Percentiles rank a stretch among this genome's conserved stretches.
phyloP scores from a whole-genome alignment of 64 coral and sea anemone species.

The Dendrophyllia cribrosa region DNA sequence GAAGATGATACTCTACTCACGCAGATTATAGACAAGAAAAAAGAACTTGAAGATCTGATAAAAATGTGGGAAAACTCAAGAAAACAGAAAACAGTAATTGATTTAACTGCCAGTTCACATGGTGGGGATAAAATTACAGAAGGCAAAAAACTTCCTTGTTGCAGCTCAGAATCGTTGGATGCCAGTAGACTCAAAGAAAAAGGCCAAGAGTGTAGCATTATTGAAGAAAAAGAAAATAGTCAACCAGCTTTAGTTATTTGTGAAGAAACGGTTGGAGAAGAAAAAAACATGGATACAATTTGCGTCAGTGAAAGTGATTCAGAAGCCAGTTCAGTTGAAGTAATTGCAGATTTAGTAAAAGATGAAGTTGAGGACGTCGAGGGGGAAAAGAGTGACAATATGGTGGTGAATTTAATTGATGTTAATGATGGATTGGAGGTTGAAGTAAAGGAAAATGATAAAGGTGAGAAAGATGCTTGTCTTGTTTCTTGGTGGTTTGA shows the following conservation, averaged over 20 bases:
- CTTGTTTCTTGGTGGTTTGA: too few species aligned
- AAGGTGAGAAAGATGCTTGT: too few species aligned
- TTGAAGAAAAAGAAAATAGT: neutral
- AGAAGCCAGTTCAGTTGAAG: constrained; percentile 17
- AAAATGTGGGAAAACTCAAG: constrained; percentile 49
- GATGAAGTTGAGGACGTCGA: neutral
- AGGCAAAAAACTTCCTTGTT: neutral
- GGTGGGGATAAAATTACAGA: neutral
- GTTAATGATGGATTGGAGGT: too few species aligned
- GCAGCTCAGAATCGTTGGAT: neutral
- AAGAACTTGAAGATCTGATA: constrained; percentile 63
- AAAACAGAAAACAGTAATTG: neutral
- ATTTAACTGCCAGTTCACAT: neutral
- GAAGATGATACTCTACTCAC: constrained; percentile 23
- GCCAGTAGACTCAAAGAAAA: neutral
- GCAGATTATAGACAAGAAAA: constrained; percentile 69
- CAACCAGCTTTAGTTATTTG: constrained; percentile 5
- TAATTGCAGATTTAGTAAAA: neutral
- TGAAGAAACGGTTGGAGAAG: neutral
- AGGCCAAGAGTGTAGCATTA: neutral
- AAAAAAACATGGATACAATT: neutral
- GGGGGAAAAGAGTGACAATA: neutral
- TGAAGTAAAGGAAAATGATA: too few species aligned
- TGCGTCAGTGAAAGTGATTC: constrained; percentile 15
- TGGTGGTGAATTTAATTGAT: too few species aligned